A percentile compares a stretch with the other conserved stretches of the same genome.
These are phyloP conservation scores for Rhinolophus ferrumequinum DNA, from an alignment of 2,113 vertebrate species.

Conservation along the genomic window DNA sequence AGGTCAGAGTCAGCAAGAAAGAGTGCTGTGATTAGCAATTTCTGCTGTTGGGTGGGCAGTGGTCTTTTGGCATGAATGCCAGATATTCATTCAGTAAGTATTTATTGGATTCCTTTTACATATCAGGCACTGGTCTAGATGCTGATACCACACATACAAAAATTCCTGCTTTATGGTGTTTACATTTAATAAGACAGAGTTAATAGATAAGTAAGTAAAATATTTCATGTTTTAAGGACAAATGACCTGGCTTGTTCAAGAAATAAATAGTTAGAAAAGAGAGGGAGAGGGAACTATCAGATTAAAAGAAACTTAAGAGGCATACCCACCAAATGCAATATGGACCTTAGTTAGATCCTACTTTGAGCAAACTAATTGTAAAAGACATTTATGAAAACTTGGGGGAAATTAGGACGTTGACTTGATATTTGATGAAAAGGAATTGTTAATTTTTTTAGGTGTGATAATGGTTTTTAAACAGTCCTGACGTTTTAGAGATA, in stretches of 20 bases:
- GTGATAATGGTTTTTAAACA: background rate
- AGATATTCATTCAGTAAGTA: constrained; percentile 41
- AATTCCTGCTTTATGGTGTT: background rate
- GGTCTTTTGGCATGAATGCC: background rate
- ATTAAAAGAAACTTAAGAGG: background rate
- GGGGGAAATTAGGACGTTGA: background rate
- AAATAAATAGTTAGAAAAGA: constrained; percentile 30
- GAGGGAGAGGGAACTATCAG: background rate
- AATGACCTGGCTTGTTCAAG: constrained; percentile 3
- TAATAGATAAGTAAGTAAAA: constrained; percentile 38
- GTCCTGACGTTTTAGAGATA: constrained; percentile 18
- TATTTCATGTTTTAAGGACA: constrained; percentile 32
- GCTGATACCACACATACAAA: background rate
- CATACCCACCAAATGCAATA: background rate
- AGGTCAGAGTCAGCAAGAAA: background rate
- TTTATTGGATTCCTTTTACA: constrained; percentile 31
- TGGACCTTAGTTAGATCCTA: background rate
- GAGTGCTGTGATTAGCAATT: constrained; percentile 2
- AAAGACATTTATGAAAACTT: constrained; percentile 25
- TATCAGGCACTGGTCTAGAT: background rate
- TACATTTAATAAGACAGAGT: constrained; percentile 10
- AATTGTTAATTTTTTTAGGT: constrained; percentile 6
- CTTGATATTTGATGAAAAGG: constrained; percentile 15
- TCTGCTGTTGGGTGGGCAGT: background rate
- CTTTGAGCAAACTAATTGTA: constrained; percentile 46